A percentile compares a stretch with the other conserved stretches of the same genome.
Evolutionary conservation across 2,113 vertebrate species (phyloP).

Genomic region (Charadrius vociferus): DNA sequence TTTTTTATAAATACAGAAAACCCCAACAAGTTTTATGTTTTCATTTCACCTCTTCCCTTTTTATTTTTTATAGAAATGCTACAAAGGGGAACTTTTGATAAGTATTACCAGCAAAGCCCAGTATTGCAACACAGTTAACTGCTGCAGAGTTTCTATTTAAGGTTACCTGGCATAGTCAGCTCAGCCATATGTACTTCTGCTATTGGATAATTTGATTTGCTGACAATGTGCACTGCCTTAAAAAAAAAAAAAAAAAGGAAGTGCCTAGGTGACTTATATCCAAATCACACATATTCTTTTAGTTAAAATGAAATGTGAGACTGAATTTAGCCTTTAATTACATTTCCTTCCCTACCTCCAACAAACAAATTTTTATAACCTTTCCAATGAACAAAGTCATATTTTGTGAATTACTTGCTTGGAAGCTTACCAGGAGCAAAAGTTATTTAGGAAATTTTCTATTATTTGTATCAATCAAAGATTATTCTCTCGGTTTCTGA

Average conservation of each 20-base stretch:
- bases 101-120: constrained; percentile 73
- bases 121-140: constrained; percentile 72
- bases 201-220: constrained; percentile 77
- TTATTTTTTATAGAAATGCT: constrained; percentile 80
- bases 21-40: constrained; percentile 63
- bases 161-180: constrained; percentile 76
- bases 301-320: constrained; percentile 78
- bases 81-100: constrained; percentile 80
- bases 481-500: constrained; percentile 20
- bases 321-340: constrained; percentile 81
- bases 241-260: constrained; percentile 63
- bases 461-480: constrained; percentile 70
- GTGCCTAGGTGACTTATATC: constrained; percentile 78
- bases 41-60: constrained; percentile 84
- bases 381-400: constrained; percentile 71
- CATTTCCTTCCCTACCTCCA: constrained; percentile 80
- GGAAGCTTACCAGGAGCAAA: constrained; percentile 64
- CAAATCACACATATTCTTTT: constrained; percentile 80
- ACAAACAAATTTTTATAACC: constrained; percentile 80
- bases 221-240: constrained; percentile 71
- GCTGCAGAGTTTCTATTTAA: constrained; percentile 75
- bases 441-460: constrained; percentile 72
- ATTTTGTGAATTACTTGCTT: constrained; percentile 77
- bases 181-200: constrained; percentile 75
- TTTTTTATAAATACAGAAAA: constrained; percentile 64